These are phyloP conservation scores for Rhagonycha lutea DNA, from an alignment of 2,888 invertebrate species.

Conservation along the genomic window DNA sequence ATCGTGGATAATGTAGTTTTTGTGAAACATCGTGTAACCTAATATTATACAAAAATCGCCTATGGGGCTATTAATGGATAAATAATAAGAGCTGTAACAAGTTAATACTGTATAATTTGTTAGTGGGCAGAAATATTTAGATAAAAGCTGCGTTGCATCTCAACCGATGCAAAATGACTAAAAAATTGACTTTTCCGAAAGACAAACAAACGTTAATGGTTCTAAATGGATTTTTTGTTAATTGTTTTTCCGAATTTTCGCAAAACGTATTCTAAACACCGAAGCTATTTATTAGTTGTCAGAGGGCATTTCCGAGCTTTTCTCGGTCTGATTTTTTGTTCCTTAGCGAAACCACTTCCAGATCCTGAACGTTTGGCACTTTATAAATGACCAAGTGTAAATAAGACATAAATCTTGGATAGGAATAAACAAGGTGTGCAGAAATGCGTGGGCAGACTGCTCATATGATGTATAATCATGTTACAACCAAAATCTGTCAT, in stretches of 20 bases:
- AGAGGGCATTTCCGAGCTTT: slow-evolving; percentile 10
- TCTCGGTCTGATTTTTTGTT: neutral
- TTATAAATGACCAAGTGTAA: neutral
- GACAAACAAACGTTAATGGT: slow-evolving; percentile 9
- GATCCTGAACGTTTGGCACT: neutral
- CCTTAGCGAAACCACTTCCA: neutral
- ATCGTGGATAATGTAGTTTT: too few relatives aligned
- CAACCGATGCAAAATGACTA: neutral
- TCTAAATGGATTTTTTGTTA: slow-evolving; percentile 12
- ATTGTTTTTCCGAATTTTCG: slow-evolving; percentile 10
- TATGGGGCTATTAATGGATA: too few relatives aligned
- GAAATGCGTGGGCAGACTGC: neutral
- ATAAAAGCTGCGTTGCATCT: too few relatives aligned
- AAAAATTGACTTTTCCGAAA: neutral
- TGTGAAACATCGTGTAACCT: too few relatives aligned
- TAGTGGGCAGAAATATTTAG: too few relatives aligned
- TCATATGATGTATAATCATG: neutral
- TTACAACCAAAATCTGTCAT: neutral
- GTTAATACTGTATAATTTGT: too few relatives aligned
- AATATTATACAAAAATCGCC: too few relatives aligned
- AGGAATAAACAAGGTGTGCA: neutral
- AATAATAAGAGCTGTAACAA: too few relatives aligned
- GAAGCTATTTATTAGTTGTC: slow-evolving; percentile 14
- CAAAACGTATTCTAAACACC: slow-evolving; percentile 10
- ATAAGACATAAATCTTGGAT: neutral